Evolutionary conservation across 2,797 vertebrate species (phyloP).

Genomic region (Typhlichthys eigenmanni): DNA sequence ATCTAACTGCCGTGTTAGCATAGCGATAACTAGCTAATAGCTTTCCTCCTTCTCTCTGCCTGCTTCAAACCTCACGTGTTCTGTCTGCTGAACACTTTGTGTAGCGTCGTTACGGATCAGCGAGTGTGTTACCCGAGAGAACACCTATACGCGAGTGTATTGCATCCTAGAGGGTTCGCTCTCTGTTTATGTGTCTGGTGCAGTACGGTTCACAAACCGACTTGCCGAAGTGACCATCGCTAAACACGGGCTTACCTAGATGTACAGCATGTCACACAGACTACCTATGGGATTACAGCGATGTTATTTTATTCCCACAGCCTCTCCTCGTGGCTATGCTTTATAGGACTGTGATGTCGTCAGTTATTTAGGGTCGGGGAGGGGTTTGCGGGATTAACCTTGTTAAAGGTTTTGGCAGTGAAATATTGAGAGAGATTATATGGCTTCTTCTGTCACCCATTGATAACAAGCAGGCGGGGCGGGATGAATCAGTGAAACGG

Average conservation of each 20-base stretch:
- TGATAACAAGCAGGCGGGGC: slow-evolving; percentile 29
- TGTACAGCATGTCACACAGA: slow-evolving; percentile 12
- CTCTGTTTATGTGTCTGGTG: slow-evolving; percentile 20
- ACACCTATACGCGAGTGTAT: slow-evolving; percentile 17
- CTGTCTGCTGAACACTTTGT: slow-evolving; percentile 56
- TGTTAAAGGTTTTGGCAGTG: slow-evolving; percentile 65
- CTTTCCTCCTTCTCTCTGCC: slow-evolving; percentile 34
- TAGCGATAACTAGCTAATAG: slow-evolving; percentile 57
- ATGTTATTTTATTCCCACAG: slow-evolving; percentile 67
- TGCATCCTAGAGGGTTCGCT: slow-evolving; percentile 36
- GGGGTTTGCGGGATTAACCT: slow-evolving; percentile 28
- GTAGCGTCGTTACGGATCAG: slow-evolving; percentile 62
- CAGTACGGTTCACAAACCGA: slow-evolving; percentile 22
- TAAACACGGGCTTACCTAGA: slow-evolving; percentile 13
- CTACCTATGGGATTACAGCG: slow-evolving; percentile 78
- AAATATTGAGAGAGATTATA: slow-evolving; percentile 63
- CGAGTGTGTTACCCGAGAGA: slow-evolving; percentile 53
- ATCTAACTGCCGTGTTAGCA: slow-evolving; percentile 61
- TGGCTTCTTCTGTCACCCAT: slow-evolving; percentile 30
- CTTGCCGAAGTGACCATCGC: slow-evolving; percentile 3
- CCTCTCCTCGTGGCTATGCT: slow-evolving; percentile 13
- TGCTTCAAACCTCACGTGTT: slow-evolving; percentile 26
- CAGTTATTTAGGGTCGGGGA: slow-evolving; percentile 75
- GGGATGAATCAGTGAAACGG: background rate
- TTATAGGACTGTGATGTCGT: slow-evolving; percentile 83